Percentiles rank a stretch among this genome's conserved stretches.
These are phyloP conservation scores for Thysanoteuthis rhombus DNA, from an alignment of 2,888 invertebrate genomes.

Conservation along the genomic window DNA sequence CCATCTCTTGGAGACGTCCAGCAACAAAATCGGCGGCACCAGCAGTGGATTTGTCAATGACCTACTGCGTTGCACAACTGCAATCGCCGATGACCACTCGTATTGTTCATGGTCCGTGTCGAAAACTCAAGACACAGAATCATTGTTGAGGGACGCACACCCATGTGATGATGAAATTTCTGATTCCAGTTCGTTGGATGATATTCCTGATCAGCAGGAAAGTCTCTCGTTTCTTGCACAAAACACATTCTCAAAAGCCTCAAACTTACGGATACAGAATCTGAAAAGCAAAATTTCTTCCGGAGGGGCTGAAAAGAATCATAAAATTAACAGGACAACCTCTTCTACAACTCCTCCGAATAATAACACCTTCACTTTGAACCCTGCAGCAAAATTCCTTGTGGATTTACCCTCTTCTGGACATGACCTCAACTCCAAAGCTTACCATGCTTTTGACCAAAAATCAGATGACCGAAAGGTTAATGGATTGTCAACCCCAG, in stretches of 20 bases:
- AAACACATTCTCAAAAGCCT: not conserved
- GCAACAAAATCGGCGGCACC: not conserved
- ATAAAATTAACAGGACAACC: not conserved
- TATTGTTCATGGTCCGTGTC: slow-evolving; percentile 31
- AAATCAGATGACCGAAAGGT: not conserved
- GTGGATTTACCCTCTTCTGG: not conserved
- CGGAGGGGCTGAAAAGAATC: not conserved
- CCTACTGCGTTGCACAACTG: not conserved
- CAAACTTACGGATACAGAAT: not conserved
- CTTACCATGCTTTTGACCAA: not conserved
- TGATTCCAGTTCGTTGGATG: not conserved
- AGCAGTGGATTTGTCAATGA: not conserved
- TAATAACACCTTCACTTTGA: not conserved
- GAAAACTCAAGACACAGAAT: not conserved
- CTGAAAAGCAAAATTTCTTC: not conserved
- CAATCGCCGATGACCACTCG: slow-evolving; percentile 28
- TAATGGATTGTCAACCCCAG: not conserved
- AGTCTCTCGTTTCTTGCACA: not conserved
- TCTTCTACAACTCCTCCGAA: not conserved
- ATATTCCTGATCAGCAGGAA: not conserved
- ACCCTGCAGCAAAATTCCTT: not conserved
- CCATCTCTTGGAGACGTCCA: not conserved
- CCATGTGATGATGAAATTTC: slow-evolving; percentile 22
- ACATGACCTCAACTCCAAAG: not conserved
- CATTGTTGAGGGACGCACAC: not conserved